A percentile compares a stretch with the other conserved stretches of the same genome.
phyloP scores from a whole-genome alignment of 53 echinoderm and acorn worm genomes.

The Pentamera pediparva region DNA sequence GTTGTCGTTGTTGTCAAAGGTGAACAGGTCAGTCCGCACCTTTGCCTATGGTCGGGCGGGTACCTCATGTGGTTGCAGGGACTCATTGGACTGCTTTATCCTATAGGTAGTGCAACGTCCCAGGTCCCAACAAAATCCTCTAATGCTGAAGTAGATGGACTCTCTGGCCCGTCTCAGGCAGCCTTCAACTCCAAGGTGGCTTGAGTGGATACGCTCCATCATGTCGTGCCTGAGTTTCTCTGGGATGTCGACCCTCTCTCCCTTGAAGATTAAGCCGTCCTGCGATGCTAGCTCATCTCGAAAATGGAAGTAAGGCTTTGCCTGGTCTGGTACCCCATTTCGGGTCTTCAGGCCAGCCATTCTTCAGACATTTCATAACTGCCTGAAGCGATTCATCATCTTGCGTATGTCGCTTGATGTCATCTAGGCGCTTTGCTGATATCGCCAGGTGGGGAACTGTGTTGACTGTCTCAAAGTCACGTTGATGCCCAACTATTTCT shows the following conservation, averaged over 20 bases:
- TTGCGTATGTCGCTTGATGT: not conserved
- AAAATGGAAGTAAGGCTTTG: conserved; percentile 33
- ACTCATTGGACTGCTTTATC: conserved; percentile 25
- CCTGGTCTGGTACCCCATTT: conserved; percentile 27
- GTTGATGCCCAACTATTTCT: not conserved
- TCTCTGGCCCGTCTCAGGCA: conserved; percentile 42
- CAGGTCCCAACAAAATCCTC: too few species aligned
- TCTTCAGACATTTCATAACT: not conserved
- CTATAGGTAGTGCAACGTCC: conserved; percentile 29
- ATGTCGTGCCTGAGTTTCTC: conserved; percentile 13
- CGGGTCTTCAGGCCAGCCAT: conserved; percentile 38
- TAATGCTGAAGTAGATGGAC: conserved; percentile 37
- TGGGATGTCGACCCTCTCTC: conserved; percentile 41
- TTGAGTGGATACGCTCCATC: conserved; percentile 32
- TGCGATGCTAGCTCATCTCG: conserved; percentile 34
- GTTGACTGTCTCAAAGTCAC: conserved; percentile 27
- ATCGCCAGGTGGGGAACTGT: conserved; percentile 15
- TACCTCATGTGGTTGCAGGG: conserved; percentile 31
- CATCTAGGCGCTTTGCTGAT: not conserved
- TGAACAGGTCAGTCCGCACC: conserved; percentile 31
- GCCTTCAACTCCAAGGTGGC: conserved; percentile 37
- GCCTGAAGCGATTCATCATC: not conserved
- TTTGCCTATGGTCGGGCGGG: conserved; percentile 13
- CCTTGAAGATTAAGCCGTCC: conserved; percentile 46
- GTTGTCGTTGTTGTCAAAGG: not conserved